phyloP scores from a whole-genome alignment of 2,113 vertebrate species.

The Seriola rivoliana region DNA sequence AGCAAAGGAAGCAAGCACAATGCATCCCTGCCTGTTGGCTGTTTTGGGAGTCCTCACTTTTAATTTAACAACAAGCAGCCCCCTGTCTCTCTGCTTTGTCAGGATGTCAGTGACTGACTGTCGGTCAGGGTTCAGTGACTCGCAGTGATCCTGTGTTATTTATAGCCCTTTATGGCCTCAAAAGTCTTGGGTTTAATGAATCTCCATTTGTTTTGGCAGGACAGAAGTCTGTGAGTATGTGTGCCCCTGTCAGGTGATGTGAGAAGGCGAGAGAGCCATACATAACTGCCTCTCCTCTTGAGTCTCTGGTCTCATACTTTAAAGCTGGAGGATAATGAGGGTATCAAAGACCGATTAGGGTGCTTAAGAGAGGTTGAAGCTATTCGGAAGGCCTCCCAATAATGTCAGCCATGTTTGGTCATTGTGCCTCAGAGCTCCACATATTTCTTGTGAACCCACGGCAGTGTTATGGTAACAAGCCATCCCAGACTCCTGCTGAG shows the following conservation, averaged over 20 bases:
- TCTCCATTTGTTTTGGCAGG: conserved; percentile 81
- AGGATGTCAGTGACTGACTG: conserved; percentile 74
- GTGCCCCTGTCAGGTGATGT: conserved; percentile 57
- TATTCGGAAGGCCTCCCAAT: conserved; percentile 37
- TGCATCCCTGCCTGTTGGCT: conserved; percentile 69
- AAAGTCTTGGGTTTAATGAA: conserved; percentile 76
- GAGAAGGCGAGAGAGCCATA: conserved; percentile 45
- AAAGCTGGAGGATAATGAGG: conserved; percentile 56
- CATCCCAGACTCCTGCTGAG: conserved; percentile 42
- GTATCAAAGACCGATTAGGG: conserved; percentile 61
- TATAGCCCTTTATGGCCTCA: conserved; percentile 68
- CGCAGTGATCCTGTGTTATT: conserved; percentile 74
- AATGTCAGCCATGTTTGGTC: conserved; percentile 77
- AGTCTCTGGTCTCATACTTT: conserved; percentile 22
- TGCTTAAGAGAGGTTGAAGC: conserved; percentile 53
- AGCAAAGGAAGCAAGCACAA: conserved; percentile 84
- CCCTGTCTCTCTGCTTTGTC: conserved; percentile 71
- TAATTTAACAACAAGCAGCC: conserved; percentile 76
- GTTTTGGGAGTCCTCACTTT: conserved; percentile 71
- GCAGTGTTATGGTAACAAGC: conserved; percentile 53
- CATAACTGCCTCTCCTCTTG: conserved; percentile 22
- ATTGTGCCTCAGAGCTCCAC: conserved; percentile 42
- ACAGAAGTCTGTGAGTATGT: conserved; percentile 58
- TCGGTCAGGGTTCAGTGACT: conserved; percentile 66
- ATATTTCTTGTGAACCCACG: conserved; percentile 49